A percentile compares a stretch with the other conserved stretches of the same genome.
Evolutionary conservation across 2,797 vertebrate species (phyloP).

Genomic region (Tarsius wallacei): DNA sequence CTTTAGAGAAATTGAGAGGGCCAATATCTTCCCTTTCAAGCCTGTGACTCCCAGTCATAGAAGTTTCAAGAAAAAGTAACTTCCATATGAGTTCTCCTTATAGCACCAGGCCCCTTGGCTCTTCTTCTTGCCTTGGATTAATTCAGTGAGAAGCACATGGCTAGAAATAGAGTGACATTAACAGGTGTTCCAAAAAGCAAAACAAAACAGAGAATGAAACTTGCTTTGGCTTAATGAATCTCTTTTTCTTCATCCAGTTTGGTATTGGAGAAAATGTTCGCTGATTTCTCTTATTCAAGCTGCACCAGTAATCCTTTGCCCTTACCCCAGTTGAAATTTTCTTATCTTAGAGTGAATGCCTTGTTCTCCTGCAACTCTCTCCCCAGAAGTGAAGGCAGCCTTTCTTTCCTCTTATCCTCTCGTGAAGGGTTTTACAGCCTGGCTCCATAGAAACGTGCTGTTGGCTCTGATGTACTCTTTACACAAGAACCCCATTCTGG

Average conservation of each 20-base stretch:
- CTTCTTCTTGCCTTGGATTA: slow-evolving; percentile 14
- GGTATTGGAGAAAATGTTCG: neutral
- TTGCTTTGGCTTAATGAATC: slow-evolving; percentile 51
- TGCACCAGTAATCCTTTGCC: neutral
- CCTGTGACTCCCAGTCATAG: neutral
- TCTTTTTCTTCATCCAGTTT: neutral
- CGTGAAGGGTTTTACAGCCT: neutral
- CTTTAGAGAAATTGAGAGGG: neutral
- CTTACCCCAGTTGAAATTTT: neutral
- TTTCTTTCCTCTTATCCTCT: neutral
- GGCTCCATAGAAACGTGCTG: neutral
- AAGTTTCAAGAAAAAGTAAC: neutral
- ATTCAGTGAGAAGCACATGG: neutral
- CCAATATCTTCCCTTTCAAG: neutral
- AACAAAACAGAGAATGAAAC: slow-evolving; percentile 27
- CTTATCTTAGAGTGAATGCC: neutral
- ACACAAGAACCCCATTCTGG: neutral
- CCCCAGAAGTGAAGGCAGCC: neutral
- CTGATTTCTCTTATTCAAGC: neutral
- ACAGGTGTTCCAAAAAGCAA: slow-evolving; percentile 28
- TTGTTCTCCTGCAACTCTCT: neutral
- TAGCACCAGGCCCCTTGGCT: neutral
- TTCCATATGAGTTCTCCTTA: neutral
- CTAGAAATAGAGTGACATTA: slow-evolving; percentile 16
- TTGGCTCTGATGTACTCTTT: neutral